A percentile compares a stretch with the other conserved stretches of the same genome.
Evolutionary conservation across 2,113 vertebrate species (phyloP).

Genomic region (Glareola pratincola): DNA sequence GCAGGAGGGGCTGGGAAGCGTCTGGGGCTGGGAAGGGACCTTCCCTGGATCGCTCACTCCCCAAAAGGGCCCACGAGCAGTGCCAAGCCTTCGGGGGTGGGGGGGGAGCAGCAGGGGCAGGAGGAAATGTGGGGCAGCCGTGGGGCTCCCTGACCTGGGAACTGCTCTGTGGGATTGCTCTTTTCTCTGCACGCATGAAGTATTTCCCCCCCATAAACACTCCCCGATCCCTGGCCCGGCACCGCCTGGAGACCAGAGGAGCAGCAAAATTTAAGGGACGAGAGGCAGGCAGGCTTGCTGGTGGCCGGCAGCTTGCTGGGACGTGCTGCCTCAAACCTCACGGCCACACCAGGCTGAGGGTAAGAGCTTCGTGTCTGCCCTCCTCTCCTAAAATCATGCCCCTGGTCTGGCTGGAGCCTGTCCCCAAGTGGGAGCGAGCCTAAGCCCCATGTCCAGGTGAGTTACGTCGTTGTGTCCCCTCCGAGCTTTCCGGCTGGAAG

Average conservation of each 20-base stretch:
- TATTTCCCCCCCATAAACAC: neutral
- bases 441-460: neutral
- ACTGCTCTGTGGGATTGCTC: neutral
- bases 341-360: neutral
- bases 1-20: neutral
- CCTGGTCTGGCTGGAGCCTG: neutral
- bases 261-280: neutral
- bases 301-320: neutral
- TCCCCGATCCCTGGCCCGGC: neutral
- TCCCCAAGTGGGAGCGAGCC: neutral
- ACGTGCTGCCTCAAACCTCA: neutral
- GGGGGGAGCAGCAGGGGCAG: neutral
- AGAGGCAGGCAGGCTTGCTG: neutral
- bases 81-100: fast-evolving
- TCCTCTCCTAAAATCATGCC: neutral
- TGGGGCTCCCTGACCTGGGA: neutral
- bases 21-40: neutral
- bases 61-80: neutral
- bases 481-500: neutral
- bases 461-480: neutral
- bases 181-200: neutral
- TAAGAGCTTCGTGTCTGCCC: neutral
- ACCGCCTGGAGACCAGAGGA: neutral
- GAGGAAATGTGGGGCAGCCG: neutral
- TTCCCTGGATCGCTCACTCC: neutral